Conservation (phyloP, 2,888 invertebrate genomes). For the Celastrina argiolus region DNA sequence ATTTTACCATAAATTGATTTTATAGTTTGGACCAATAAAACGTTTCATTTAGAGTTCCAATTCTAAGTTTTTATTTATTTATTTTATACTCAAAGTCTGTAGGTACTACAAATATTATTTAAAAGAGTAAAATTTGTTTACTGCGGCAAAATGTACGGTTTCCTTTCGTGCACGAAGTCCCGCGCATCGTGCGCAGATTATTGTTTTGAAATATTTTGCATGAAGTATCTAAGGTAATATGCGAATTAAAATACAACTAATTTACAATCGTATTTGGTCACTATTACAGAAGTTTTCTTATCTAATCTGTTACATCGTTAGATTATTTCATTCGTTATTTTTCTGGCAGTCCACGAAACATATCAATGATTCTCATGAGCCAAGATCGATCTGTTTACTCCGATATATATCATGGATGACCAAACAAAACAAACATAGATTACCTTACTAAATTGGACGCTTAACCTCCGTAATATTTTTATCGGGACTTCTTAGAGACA, state of each 20-base stretch:
- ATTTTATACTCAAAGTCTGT: too few species aligned
- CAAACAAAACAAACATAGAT: constrained; percentile 8
- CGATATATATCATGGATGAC: constrained; percentile 3
- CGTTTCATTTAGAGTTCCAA: too few species aligned
- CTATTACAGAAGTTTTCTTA: not conserved
- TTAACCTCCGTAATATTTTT: not conserved
- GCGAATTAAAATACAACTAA: not conserved
- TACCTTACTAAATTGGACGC: constrained; percentile 8
- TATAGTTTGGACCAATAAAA: too few species aligned
- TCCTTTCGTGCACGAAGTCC: too few species aligned
- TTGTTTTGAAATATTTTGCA: too few species aligned
- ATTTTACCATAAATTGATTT: too few species aligned
- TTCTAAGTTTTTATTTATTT: too few species aligned
- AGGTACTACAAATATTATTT: too few species aligned
- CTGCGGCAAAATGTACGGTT: too few species aligned
- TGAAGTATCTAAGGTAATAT: too few species aligned
- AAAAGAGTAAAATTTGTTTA: too few species aligned
- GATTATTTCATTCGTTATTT: constrained; percentile 11
- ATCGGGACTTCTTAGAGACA: not conserved
- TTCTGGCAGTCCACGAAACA: constrained; percentile 9
- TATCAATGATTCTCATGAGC: constrained; percentile 10
- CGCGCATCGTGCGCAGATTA: too few species aligned
- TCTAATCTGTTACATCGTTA: not conserved
- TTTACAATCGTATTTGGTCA: not conserved
- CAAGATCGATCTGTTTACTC: constrained; percentile 13